Conservation (phyloP, 1,140 invertebrate species). For the Chironomus striatipennis region DNA sequence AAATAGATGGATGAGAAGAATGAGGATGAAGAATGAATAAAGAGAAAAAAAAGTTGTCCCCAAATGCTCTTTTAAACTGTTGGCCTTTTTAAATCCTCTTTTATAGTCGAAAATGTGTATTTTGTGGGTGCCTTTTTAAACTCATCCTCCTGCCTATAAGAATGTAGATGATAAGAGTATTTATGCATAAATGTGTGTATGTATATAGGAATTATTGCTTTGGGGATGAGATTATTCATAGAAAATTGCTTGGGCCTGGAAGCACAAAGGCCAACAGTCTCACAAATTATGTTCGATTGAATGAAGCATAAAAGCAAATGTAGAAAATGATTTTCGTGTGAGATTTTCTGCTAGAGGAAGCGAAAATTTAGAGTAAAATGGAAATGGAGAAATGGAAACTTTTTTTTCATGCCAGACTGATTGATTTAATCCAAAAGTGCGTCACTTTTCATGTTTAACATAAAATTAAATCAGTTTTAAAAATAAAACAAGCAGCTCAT, state of each 20-base stretch:
- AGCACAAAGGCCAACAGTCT: background rate
- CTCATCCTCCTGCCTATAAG: background rate
- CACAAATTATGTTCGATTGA: background rate
- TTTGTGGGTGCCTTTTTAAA: background rate
- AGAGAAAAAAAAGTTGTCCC: background rate
- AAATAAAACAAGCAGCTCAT: too few species aligned
- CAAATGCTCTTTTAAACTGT: background rate
- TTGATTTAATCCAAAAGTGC: constrained; percentile 16
- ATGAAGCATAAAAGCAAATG: background rate
- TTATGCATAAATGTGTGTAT: background rate
- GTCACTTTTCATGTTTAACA: background rate
- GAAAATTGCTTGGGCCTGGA: background rate
- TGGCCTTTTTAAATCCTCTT: background rate
- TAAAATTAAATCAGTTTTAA: background rate
- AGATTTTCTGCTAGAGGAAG: constrained; percentile 12
- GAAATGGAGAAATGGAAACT: background rate
- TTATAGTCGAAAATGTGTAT: background rate
- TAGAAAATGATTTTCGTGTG: background rate
- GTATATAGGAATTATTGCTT: background rate
- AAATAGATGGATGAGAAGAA: background rate
- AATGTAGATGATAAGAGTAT: background rate
- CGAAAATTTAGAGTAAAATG: background rate
- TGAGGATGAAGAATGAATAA: too few species aligned
- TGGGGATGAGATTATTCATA: background rate
- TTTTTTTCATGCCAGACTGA: background rate